Base-by-base conservation (phyloP, 2,797 vertebrate species). In the Oceanodroma leucorhoa region DNA sequence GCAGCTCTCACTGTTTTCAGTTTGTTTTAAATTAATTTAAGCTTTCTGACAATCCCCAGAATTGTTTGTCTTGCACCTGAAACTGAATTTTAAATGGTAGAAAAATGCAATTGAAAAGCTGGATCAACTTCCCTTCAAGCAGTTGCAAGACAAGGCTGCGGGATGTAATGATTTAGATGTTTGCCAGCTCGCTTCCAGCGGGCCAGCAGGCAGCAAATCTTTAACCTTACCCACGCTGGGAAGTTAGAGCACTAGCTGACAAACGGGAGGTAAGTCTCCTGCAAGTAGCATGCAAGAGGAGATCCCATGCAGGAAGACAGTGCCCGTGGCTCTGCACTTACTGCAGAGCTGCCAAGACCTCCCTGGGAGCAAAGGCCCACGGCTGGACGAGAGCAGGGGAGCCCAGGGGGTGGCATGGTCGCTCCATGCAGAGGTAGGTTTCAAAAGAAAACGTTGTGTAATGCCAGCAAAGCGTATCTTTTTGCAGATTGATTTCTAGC, bases 371-470 rank as follows among this genome's bases (percentile, higher is more conserved):
- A 1, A 2, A 45, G 67, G 27, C 26, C 29, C 0, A 0, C 0
- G 17, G 2, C 65, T 29, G 72, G 40, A 22, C 0, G 5, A 11
- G 54, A 36, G 53, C 43, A 2, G 1, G 10, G 21, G 27, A 81
- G 46, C 1, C 76, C 73, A 9, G 7, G 62, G 83, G 93, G 50
- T 86, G 94, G 84, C 94, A 93, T 2, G 48, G 50, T 45, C 43
- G 46, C 46, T 95, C 61, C 14, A 3, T 0, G 2, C 26, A 61
- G 36, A 23, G 36, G 23, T 2, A 21, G 11, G 10, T 41, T 43
- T 34, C 10, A 4, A 45, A 72, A 17, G 30, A 11, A 34, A 81
- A 38, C 4, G 0, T 1, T 1, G 7, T 5, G 5, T 2, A 1
- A 36, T 6, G 55, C 60, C 71, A 40, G 61, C 21, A 8, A 2